Percentiles rank a stretch among this genome's conserved stretches.
Conservation (phyloP, 2,797 vertebrate genomes). For the Acanthurus leucopareius region DNA sequence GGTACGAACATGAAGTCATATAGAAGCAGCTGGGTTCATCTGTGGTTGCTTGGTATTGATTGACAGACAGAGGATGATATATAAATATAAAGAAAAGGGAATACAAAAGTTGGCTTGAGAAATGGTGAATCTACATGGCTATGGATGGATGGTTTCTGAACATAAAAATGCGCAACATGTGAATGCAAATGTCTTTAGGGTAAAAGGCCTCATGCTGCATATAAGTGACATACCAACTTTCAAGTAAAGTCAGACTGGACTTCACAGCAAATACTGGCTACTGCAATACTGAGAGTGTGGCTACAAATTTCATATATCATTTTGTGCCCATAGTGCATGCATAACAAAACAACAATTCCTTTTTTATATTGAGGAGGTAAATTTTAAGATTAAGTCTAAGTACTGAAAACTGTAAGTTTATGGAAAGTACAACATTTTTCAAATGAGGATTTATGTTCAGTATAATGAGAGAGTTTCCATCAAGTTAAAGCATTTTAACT, state of each 20-base stretch:
- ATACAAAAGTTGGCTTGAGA: no score
- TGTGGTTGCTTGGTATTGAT: not conserved
- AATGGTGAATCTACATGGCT: no score
- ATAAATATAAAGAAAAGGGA: not conserved
- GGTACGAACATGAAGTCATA: not conserved
- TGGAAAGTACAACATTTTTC: slow-evolving; percentile 3
- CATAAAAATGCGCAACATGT: slow-evolving; percentile 15
- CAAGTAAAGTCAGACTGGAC: not conserved
- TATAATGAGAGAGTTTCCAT: slow-evolving; percentile 6
- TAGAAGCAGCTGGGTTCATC: not conserved
- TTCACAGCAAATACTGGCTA: slow-evolving; percentile 6
- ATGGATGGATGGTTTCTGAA: not conserved
- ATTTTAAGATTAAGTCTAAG: not conserved
- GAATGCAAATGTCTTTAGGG: not conserved
- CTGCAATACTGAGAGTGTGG: not conserved
- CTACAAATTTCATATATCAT: not conserved
- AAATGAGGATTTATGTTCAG: slow-evolving; percentile 15
- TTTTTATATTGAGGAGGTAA: no score
- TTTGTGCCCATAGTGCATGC: not conserved
- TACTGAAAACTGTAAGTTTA: not conserved
- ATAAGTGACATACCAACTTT: slow-evolving; percentile 5
- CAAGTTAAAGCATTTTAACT: not conserved
- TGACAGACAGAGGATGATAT: not conserved
- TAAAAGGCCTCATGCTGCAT: slow-evolving; percentile 8
- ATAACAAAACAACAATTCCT: not conserved